Evolutionary conservation across 2,797 vertebrate species (phyloP), one percentile per base, ranked within the genome.

Genomic region (Sebastiscus tertius): DNA sequence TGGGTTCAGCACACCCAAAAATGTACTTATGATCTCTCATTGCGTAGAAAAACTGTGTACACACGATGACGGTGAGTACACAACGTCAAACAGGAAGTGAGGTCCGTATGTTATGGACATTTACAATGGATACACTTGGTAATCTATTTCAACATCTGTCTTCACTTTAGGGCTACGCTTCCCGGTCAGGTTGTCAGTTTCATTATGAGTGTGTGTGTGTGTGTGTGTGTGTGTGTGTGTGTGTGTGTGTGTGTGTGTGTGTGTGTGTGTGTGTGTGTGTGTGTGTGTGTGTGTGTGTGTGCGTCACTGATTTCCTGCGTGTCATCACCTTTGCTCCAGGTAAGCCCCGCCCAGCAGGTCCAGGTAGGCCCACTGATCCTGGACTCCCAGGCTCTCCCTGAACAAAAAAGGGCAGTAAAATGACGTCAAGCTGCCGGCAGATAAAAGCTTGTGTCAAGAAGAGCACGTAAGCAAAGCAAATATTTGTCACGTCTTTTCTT

Each of bases 261-360:
- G 22, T 36, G 29, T 73, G 24, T 22, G 49, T 10, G 33, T 22
- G 14, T 46, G 33, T 33, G 33, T 33, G 33, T 42, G 39, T 42
- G 39, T 13, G 36, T 31, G 22, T 36, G 29, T 73, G 24, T 22
- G 52, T 11, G 33, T 22, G 16, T 49, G 42, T 20, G 42, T 18
- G 42, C 7, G 3, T 2, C 14, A 42, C 6, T 18, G 22, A 55
- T 16, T 26, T 8, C 13, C 18, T 39, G 16, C 2, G 1, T 22
- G 16, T n/a, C 2, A 14, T 82, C 79, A 98, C 97, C 96, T 98
- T 98, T 84, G 95, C 46, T 73, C 98, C 97, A 71, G 95, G 88
- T 77, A 95, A 89, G 56, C 97, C 96, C 46, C 46, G 89, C 24
- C 97, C 84, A 8, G 94, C 90, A 52, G 92, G 60, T 77, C 97